Evolutionary conservation across 2,888 invertebrate genomes (phyloP).

Genomic region (Calameuta filiformis): DNA sequence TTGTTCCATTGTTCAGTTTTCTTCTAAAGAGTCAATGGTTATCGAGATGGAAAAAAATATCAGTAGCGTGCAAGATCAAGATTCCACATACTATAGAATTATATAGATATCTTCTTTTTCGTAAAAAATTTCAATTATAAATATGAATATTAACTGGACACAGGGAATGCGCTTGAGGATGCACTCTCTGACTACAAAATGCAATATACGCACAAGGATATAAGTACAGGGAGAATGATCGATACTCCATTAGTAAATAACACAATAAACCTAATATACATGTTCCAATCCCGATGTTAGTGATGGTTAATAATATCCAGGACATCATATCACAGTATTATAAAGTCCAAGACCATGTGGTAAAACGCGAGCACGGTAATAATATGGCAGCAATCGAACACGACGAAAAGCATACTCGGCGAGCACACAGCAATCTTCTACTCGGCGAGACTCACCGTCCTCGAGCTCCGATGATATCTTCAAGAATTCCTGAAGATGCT

Average conservation of each 20-base stretch:
- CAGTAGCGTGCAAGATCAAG: not conserved
- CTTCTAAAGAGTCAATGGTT: not conserved
- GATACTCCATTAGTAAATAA: not conserved
- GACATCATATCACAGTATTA: not conserved
- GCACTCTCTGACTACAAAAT: not conserved
- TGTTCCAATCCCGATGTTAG: not conserved
- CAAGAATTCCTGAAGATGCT: slow-evolving; percentile 84
- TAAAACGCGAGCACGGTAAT: slow-evolving; percentile 1
- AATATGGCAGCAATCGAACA: slow-evolving; percentile 24
- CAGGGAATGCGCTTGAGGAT: not conserved
- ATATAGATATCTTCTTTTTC: not conserved
- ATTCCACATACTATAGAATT: not conserved
- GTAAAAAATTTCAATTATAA: not conserved
- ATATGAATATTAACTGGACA: not conserved
- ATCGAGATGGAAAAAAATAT: not conserved
- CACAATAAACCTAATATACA: not conserved
- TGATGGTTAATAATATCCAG: not conserved
- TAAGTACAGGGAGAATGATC: not conserved
- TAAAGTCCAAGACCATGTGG: not conserved
- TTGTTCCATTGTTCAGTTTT: not conserved
- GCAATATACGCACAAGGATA: not conserved
- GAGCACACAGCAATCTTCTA: slow-evolving; percentile 31
- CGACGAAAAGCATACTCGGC: slow-evolving; percentile 19
- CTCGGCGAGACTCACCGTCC: slow-evolving; percentile 68
- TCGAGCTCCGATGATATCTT: slow-evolving; percentile 70